Evolutionary conservation across 2,797 vertebrate genomes (phyloP).

Genomic region (Numenius phaeopus): DNA sequence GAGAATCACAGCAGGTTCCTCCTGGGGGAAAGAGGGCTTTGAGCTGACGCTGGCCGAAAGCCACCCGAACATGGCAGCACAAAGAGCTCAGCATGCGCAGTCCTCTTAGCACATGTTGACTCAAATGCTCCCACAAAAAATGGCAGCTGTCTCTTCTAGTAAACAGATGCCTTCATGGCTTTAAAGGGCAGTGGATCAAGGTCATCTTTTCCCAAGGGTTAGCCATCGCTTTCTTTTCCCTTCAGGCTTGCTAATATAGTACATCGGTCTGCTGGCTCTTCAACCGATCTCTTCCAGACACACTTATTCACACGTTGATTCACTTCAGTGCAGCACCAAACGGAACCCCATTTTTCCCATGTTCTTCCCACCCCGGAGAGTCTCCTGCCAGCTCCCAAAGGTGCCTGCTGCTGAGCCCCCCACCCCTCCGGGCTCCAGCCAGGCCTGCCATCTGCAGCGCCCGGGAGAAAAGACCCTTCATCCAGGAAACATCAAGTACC

Average conservation of each 20-base stretch:
- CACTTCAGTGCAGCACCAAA: neutral
- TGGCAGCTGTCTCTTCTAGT: conserved; percentile 33
- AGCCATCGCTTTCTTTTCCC: neutral
- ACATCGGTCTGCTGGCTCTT: neutral
- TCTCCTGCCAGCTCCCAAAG: neutral
- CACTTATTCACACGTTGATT: neutral
- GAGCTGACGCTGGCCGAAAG: neutral
- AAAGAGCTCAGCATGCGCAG: neutral
- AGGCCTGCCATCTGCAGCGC: neutral
- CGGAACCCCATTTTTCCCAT: neutral
- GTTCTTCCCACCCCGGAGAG: neutral
- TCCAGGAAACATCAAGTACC: neutral
- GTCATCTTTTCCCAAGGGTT: neutral
- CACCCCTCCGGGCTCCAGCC: neutral
- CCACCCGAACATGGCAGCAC: neutral
- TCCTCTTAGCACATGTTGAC: neutral
- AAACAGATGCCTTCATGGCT: neutral
- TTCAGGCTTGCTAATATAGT: neutral
- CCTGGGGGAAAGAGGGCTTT: neutral
- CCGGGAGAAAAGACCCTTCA: neutral
- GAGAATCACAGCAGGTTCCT: neutral
- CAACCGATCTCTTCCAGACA: neutral
- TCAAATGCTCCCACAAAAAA: neutral
- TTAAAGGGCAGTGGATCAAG: conserved; percentile 22
- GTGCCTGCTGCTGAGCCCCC: neutral